Conservation (phyloP, 2,113 vertebrate species). For the Centropus bengalensis region DNA sequence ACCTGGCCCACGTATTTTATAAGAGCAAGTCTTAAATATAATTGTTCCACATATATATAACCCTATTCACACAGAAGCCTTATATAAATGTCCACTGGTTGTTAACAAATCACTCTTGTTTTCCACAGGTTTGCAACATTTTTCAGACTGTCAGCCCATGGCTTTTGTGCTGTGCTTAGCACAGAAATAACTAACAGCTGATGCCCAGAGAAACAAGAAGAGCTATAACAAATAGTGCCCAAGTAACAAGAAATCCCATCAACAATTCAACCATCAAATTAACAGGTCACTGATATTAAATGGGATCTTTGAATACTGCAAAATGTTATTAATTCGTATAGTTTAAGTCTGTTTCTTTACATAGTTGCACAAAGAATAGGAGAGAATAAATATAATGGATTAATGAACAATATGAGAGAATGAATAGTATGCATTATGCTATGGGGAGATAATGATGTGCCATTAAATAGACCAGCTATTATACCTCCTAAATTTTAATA, state of each 20-base stretch:
- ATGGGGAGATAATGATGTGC: constrained; percentile 44
- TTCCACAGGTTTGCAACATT: not conserved
- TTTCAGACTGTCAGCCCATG: not conserved
- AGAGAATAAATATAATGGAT: constrained; percentile 47
- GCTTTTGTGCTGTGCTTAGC: accelerated
- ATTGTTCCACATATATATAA: not conserved
- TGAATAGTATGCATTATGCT: constrained; percentile 38
- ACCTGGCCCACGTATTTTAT: not conserved
- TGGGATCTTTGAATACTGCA: not conserved
- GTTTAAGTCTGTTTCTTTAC: constrained; percentile 39
- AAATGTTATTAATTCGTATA: constrained; percentile 14
- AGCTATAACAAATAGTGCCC: not conserved
- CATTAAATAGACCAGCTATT: constrained; percentile 52
- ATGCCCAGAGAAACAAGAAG: not conserved
- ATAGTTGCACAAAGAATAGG: not conserved
- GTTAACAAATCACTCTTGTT: not conserved
- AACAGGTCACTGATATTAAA: constrained; percentile 25
- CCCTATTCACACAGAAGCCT: not conserved
- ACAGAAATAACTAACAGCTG: not conserved
- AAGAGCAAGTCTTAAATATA: not conserved
- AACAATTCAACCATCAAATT: not conserved
- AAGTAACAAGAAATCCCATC: not conserved
- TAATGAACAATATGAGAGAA: constrained; percentile 45
- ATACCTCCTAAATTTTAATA: constrained; percentile 60
- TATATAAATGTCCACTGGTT: not conserved